Conservation (phyloP, 2,888 invertebrate genomes). For the Pollenia angustigena region DNA sequence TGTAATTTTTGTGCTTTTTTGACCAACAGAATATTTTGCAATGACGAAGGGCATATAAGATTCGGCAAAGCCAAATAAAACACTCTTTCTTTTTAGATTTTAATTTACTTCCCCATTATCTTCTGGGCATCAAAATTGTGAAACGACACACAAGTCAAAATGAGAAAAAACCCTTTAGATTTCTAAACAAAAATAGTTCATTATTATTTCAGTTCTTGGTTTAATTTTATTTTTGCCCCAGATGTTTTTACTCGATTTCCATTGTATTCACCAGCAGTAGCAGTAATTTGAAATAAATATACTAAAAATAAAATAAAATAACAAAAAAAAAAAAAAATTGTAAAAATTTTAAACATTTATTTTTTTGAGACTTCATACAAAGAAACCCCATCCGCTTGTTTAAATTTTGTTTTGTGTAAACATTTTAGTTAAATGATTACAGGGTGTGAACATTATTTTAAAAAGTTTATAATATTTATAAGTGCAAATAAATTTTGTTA, state of each 20-base stretch:
- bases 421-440: slow-evolving; percentile 58
- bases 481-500: slow-evolving; percentile 12
- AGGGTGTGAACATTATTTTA: slow-evolving; percentile 61
- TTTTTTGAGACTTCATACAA: slow-evolving; percentile 24
- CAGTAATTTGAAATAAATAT: slow-evolving; percentile 41
- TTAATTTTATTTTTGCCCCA: slow-evolving; percentile 58
- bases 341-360: slow-evolving; percentile 56
- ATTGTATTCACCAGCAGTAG: slow-evolving; percentile 49
- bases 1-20: too few species aligned
- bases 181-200: slow-evolving; percentile 61
- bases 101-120: slow-evolving; percentile 23
- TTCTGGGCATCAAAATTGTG: slow-evolving; percentile 21
- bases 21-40: too few species aligned
- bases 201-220: slow-evolving; percentile 38
- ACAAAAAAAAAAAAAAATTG: slow-evolving; percentile 26
- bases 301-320: slow-evolving; percentile 24
- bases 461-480: slow-evolving; percentile 18
- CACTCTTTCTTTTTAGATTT: neutral
- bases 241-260: slow-evolving; percentile 68
- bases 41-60: too few species aligned
- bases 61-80: too few species aligned
- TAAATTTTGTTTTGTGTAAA: slow-evolving; percentile 52
- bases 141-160: slow-evolving; percentile 28
- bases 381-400: slow-evolving; percentile 59
- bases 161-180: slow-evolving; percentile 36